Conservation (phyloP, 2,113 vertebrate genomes). For the Anseranas semipalmata region DNA sequence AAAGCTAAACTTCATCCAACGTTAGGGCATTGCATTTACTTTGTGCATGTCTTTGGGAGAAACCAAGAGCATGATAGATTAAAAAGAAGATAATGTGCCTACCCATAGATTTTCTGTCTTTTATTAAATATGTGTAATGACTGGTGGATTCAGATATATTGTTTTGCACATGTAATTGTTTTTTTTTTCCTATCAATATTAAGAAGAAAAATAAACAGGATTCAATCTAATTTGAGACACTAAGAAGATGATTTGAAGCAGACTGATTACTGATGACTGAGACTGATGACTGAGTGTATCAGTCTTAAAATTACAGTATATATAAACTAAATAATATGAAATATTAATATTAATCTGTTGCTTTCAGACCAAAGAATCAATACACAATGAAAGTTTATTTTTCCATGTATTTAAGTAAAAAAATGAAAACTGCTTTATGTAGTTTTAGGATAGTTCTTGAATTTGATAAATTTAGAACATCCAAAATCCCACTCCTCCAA, state of each 20-base stretch:
- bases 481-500: neutral
- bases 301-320: conserved; percentile 45
- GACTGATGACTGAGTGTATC: too few species aligned
- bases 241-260: conserved; percentile 43
- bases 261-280: conserved; percentile 48
- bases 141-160: neutral
- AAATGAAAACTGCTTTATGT: conserved; percentile 36
- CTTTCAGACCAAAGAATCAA: conserved; percentile 54
- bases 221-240: conserved; percentile 17
- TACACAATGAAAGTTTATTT: conserved; percentile 13
- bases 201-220: conserved; percentile 37
- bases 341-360: conserved; percentile 50
- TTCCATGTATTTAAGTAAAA: neutral
- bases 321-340: conserved; percentile 54
- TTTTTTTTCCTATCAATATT: conserved; percentile 34
- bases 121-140: neutral
- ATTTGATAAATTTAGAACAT: neutral
- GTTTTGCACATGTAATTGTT: conserved; percentile 23
- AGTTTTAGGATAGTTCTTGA: conserved; percentile 24
- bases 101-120: neutral
- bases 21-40: neutral
- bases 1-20: neutral
- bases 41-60: neutral
- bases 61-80: neutral
- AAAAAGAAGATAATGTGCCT: neutral